Base-by-base conservation (phyloP, 1,140 invertebrate species). In the Aphidius gifuensis region DNA sequence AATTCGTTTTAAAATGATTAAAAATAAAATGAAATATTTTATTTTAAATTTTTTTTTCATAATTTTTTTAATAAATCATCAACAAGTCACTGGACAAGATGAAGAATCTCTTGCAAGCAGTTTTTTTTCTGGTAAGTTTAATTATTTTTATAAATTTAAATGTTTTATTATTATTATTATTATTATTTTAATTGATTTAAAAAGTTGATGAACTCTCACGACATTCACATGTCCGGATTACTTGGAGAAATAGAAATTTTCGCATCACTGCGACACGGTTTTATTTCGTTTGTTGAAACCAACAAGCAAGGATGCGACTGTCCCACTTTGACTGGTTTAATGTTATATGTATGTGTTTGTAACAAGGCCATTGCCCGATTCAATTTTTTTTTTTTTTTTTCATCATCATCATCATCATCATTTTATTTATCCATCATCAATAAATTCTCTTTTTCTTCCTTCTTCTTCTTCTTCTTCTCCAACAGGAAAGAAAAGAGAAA, bases 21-120 rank as follows among this genome's bases (percentile, higher is more conserved):
- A 11, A 44, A 48, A 32, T n/a, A 61, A 43, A 46, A 58, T 32
- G 11, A 57, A 56, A 40, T 32, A 55, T 50, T 48, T 49, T n/a
- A n/a, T 42, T 16, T 54, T 44, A 51, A 42, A 53, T 32, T 43
- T 39, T 42, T n/a, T 44, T 51, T 45, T 49, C 50, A 21, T 38
- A 8, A 32, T 60, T 23, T 60, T 74, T 44, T 61, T 71, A 56
- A 66, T 74, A 62, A 58, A 72, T 40, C 56, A 74, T 45, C 49
- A 47, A 43, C 65, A 59, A 50, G 71, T 73, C 50, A 61, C 65
- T 58, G 80, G 78, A 64, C 87, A 90, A 79, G 89, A 91, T 75
- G 79, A 82, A 53, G 90, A 91, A 61, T 91, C 89, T 9, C 82
- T 91, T 68, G 87, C 89, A 62, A 88, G 88, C 66, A 90, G 88